Evolutionary conservation across 2,113 vertebrate genomes (phyloP).

Genomic region (Triplophysa rosa): DNA sequence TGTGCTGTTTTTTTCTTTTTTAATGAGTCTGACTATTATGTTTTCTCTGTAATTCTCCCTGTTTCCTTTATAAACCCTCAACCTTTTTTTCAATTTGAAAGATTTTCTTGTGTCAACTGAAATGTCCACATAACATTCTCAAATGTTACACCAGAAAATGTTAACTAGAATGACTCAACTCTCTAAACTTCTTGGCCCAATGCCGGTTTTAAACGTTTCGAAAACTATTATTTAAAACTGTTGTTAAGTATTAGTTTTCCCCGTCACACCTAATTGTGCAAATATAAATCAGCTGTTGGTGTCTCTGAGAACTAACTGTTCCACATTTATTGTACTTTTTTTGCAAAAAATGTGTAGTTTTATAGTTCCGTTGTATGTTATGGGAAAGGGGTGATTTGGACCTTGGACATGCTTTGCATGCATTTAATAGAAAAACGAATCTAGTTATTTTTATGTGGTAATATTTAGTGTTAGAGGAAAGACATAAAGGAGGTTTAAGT

Average conservation of each 20-base stretch:
- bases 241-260: neutral
- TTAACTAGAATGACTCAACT: neutral
- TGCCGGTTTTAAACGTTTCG: neutral
- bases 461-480: too few relatives aligned
- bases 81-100: neutral
- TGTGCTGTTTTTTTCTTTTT: neutral
- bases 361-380: neutral
- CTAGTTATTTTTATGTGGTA: too few relatives aligned
- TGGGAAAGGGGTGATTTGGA: neutral
- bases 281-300: constrained; percentile 4
- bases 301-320: neutral
- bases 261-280: neutral
- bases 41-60: neutral
- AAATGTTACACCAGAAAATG: neutral
- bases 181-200: neutral
- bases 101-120: constrained; percentile 1
- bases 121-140: neutral
- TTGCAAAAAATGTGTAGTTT: neutral
- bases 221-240: constrained; percentile 2
- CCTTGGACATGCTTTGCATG: neutral
- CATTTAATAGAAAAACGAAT: neutral
- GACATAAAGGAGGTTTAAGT: too few relatives aligned
- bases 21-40: neutral
- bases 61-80: neutral
- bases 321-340: neutral